phyloP scores from a whole-genome alignment of 2,888 invertebrate genomes.

The Nephrotoma guestfalica region DNA sequence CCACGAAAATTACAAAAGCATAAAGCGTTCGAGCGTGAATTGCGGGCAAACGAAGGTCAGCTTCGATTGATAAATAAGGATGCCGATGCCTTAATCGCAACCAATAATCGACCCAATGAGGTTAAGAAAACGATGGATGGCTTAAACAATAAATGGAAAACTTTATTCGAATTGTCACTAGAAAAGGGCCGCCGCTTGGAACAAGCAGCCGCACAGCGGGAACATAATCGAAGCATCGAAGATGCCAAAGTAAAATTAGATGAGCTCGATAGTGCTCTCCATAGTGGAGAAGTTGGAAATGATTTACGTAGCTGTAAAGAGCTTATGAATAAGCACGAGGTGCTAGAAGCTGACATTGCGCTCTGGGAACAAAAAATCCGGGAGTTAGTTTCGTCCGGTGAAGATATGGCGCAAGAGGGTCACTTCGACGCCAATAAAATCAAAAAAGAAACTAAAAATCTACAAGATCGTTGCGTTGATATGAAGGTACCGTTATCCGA shows the following conservation, averaged over 20 bases:
- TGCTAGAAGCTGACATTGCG: slow-evolving; percentile 71
- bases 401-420: slow-evolving; percentile 82
- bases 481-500: slow-evolving; percentile 56
- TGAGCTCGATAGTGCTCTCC: slow-evolving; percentile 66
- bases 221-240: slow-evolving; percentile 65
- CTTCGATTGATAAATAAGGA: slow-evolving; percentile 70
- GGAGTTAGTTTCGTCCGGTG: slow-evolving; percentile 62
- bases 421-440: slow-evolving; percentile 91
- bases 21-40: slow-evolving; percentile 89
- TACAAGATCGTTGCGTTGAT: slow-evolving; percentile 53
- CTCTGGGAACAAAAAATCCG: slow-evolving; percentile 71
- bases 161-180: slow-evolving; percentile 49
- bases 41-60: slow-evolving; percentile 88
- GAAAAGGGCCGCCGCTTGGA: slow-evolving; percentile 58
- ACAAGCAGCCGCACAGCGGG: slow-evolving; percentile 79
- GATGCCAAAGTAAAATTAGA: slow-evolving; percentile 77
- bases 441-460: slow-evolving; percentile 56
- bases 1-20: slow-evolving; percentile 91
- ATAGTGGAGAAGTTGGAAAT: slow-evolving; percentile 68
- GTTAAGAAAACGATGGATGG: slow-evolving; percentile 51
- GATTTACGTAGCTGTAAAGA: slow-evolving; percentile 88
- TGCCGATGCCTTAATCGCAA: slow-evolving; percentile 55
- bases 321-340: slow-evolving; percentile 76
- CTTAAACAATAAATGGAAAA: slow-evolving; percentile 65
- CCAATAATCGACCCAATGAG: slow-evolving; percentile 52